phyloP scores from a whole-genome alignment of 2,888 invertebrate species.

The Cremastinae sp. region DNA sequence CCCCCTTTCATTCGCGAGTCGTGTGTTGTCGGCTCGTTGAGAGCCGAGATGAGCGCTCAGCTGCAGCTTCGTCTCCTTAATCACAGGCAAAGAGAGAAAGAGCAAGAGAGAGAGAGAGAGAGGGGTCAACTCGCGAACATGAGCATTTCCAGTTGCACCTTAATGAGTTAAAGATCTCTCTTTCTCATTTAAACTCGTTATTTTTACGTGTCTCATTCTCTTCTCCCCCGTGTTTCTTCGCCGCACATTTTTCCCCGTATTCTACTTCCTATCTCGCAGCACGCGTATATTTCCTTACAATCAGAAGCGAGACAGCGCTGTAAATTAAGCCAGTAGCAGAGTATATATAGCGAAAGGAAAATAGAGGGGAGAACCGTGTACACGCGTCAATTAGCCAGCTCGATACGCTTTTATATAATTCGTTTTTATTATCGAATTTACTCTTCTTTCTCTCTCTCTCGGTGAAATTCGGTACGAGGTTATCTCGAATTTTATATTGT shows the following conservation, averaged over 20 bases:
- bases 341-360: constrained; percentile 16
- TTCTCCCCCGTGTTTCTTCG: constrained; percentile 26
- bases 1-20: constrained; percentile 25
- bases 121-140: constrained; percentile 48
- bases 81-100: constrained; percentile 32
- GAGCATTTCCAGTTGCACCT: constrained; percentile 63
- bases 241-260: constrained; percentile 16
- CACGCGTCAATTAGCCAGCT: constrained; percentile 16
- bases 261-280: constrained; percentile 24
- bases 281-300: constrained; percentile 23
- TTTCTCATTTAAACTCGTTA: constrained; percentile 52
- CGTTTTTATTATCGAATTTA: constrained; percentile 7
- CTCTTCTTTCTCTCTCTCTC: not conserved
- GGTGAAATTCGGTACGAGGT: constrained; percentile 7
- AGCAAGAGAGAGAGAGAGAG: constrained; percentile 3
- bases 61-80: constrained; percentile 48
- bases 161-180: constrained; percentile 59
- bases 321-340: constrained; percentile 2
- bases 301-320: not conserved
- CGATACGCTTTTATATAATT: constrained; percentile 28
- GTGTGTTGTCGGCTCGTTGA: constrained; percentile 48
- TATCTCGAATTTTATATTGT: constrained; percentile 23
- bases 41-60: constrained; percentile 40
- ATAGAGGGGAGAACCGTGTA: not conserved
- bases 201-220: constrained; percentile 50